Evolutionary conservation across 2,113 vertebrate species (phyloP).

Genomic region (Strix aluco): DNA sequence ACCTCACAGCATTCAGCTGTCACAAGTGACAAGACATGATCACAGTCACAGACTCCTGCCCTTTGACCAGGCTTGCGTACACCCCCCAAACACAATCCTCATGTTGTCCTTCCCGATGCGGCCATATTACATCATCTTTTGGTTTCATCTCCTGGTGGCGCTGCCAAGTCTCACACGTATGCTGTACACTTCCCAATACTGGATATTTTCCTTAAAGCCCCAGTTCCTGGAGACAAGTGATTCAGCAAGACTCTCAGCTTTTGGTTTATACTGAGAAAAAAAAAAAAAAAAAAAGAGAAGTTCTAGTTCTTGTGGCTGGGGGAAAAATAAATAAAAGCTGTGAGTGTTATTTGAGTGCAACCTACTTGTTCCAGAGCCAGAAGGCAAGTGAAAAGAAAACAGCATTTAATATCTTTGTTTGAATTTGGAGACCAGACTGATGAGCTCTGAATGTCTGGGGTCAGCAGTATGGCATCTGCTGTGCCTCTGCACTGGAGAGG

Average conservation of each 20-base stretch:
- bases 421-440: neutral
- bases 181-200: neutral
- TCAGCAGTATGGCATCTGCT: neutral
- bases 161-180: neutral
- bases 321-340: constrained; percentile 33
- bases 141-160: neutral
- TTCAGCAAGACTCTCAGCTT: constrained; percentile 10
- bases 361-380: constrained; percentile 26
- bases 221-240: neutral
- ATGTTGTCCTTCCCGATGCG: rapidly evolving
- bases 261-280: neutral
- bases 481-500: neutral
- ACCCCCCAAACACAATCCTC: neutral
- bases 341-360: constrained; percentile 23
- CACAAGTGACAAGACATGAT: neutral
- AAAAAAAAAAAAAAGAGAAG: neutral
- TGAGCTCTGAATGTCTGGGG: neutral
- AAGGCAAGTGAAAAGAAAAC: constrained; percentile 34
- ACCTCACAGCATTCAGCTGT: rapidly evolving
- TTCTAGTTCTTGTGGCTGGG: neutral
- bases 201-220: neutral
- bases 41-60: neutral
- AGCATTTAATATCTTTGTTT: constrained; percentile 25
- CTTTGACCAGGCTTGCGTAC: neutral
- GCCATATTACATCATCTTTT: neutral